A percentile compares a stretch with the other conserved stretches of the same genome.
phyloP scores from a whole-genome alignment of 1,140 invertebrate species.

The Bombus superbus region DNA sequence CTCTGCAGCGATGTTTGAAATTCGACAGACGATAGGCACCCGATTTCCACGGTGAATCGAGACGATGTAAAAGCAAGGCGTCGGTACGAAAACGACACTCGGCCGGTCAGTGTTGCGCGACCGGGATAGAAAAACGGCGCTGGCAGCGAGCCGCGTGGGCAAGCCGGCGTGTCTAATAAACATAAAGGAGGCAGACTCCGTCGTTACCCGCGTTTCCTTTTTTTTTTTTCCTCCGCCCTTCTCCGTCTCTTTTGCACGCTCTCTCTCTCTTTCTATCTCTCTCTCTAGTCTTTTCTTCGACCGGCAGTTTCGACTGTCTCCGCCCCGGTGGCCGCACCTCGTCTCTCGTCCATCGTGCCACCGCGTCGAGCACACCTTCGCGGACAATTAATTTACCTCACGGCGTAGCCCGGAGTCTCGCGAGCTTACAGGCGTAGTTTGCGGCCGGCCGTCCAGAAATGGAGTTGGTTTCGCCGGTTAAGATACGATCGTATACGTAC shows the following conservation, averaged over 20 bases:
- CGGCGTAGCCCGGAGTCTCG: conserved; percentile 55
- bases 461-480: conserved; percentile 78
- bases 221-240: conserved; percentile 14
- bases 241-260: background rate
- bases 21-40: background rate
- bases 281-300: background rate
- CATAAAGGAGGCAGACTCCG: conserved; percentile 46
- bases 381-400: conserved; percentile 77
- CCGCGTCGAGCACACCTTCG: conserved; percentile 54
- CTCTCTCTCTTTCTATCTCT: background rate
- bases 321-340: background rate
- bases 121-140: conserved; percentile 55
- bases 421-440: conserved; percentile 52
- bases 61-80: conserved; percentile 8
- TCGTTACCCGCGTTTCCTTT: conserved; percentile 48
- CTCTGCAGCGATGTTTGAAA: too few species aligned
- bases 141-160: conserved; percentile 46
- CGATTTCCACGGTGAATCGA: conserved; percentile 14
- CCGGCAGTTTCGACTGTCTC: conserved; percentile 10
- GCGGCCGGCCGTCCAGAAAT: conserved; percentile 76
- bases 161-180: conserved; percentile 75
- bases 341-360: conserved; percentile 33
- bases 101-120: conserved; percentile 13
- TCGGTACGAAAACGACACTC: conserved; percentile 19
- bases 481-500: conserved; percentile 77